Base-by-base conservation (phyloP, 2,113 vertebrate genomes). In the Anoplopoma fimbria region DNA sequence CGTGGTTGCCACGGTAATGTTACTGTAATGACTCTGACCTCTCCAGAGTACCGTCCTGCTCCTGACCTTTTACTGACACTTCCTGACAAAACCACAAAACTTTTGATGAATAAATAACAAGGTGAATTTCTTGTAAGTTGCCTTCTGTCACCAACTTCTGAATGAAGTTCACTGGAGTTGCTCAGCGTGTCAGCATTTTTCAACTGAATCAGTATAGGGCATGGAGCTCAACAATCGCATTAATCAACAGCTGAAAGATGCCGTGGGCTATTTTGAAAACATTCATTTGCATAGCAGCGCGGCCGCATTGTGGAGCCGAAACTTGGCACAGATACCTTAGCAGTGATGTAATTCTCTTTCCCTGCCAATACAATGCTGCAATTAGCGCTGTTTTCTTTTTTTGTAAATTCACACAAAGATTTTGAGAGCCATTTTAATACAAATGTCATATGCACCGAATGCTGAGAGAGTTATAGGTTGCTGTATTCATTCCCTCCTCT, bases 81-180 rank as follows among this genome's bases (percentile, higher is more conserved):
- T 85, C 82, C 71, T 74, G 45, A 72, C 67, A 57, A 79, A 71
- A 4, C 72, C 69, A 10, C 77, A 40, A 68, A 74, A 75, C 64
- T 5, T 9, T 55, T 38, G 53, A 70, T 91, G 15, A 86, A 81
- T 88, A 84, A 87, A 76, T 81, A 74, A 90, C 33, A 63, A 89
- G 78, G 45, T 31, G 36, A 82, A 88, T 78, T 82, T 77, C 77
- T 73, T 57, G 88, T 47, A 77, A 70, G 74, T 25, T 14, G 42
- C 19, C 69, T 81, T 72, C 40, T 51, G 65, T 67, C 75, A 31
- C 83, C 77, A 76, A 74, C 62, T 67, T 67, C 10, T n/a, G 62
- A 13, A 23, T 57, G 65, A 69, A 40, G 73, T 86, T 70, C 55
- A 51, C 69, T 2, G 69, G 64, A 4, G 74, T 6, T 25, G 62